Percentiles rank a stretch among this genome's conserved stretches.
These are phyloP conservation scores for Cyprinodon brontotheroides DNA, from an alignment of 2,113 vertebrate genomes.

Conservation along the genomic window DNA sequence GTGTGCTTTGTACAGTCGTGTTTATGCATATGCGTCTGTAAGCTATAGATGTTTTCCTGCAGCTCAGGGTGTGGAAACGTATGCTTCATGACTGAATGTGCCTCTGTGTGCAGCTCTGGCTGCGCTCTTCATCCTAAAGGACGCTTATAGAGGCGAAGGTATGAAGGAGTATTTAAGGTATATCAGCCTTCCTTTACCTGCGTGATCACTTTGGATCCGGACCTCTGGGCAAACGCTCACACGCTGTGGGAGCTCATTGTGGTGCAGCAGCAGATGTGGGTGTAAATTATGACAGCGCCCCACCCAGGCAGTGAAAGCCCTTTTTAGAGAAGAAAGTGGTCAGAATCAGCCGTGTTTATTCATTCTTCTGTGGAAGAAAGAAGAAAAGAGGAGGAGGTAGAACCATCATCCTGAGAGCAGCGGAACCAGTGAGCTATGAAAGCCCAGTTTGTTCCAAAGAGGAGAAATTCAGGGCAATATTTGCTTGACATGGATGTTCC, in stretches of 20 bases:
- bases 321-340: conserved; percentile 49
- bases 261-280: conserved; percentile 43
- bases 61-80: conserved; percentile 54
- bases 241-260: background rate
- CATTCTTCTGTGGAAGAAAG: conserved; percentile 39
- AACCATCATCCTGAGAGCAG: conserved; percentile 7
- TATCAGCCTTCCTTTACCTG: conserved; percentile 7
- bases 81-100: conserved; percentile 52
- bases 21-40: conserved; percentile 57
- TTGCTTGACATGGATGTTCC: conserved; percentile 78
- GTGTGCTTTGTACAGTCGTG: conserved; percentile 69
- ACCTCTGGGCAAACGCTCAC: background rate
- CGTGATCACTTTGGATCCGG: background rate
- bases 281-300: conserved; percentile 38
- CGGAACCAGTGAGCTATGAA: conserved; percentile 57
- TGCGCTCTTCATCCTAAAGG: conserved; percentile 3
- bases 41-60: conserved; percentile 44
- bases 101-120: conserved; percentile 49
- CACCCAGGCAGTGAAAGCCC: conserved; percentile 51
- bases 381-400: conserved; percentile 6
- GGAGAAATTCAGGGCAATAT: conserved; percentile 65
- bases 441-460: conserved; percentile 59
- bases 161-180: background rate
- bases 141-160: background rate
- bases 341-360: conserved; percentile 41